A percentile compares a stretch with the other conserved stretches of the same genome.
Evolutionary conservation across 1,140 invertebrate species (phyloP).

Genomic region (Drosophila busckii): DNA sequence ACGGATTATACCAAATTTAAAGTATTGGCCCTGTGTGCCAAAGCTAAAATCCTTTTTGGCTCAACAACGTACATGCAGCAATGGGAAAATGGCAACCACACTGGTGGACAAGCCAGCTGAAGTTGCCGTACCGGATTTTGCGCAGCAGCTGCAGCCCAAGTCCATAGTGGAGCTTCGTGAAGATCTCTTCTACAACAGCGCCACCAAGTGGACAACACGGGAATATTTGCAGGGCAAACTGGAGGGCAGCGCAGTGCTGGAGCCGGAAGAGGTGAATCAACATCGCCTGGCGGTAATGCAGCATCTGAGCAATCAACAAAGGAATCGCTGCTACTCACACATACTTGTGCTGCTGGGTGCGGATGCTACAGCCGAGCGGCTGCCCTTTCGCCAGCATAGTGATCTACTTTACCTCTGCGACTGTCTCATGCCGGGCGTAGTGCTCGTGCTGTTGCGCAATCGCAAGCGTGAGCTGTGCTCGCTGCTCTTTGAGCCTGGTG

Average conservation of each 20-base stretch:
- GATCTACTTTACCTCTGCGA: slow-evolving; percentile 49
- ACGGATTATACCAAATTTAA: slow-evolving; percentile 34
- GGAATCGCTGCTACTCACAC: slow-evolving; percentile 14
- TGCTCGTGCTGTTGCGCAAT: slow-evolving; percentile 30
- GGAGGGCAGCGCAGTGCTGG: not conserved
- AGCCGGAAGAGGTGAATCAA: slow-evolving; percentile 7
- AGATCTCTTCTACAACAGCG: not conserved
- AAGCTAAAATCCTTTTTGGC: no score
- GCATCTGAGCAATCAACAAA: slow-evolving; percentile 7
- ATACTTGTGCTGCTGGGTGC: slow-evolving; percentile 33
- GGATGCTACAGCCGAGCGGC: not conserved
- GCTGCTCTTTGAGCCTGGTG: slow-evolving; percentile 17
- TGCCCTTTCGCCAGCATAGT: slow-evolving; percentile 18
- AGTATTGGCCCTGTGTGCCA: slow-evolving; percentile 1
- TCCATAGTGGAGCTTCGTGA: slow-evolving; percentile 24
- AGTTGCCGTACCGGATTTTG: slow-evolving; percentile 23
- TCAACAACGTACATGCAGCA: no score
- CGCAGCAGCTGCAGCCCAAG: slow-evolving; percentile 4
- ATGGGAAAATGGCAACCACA: no score
- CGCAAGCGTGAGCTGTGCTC: slow-evolving; percentile 4
- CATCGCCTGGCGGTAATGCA: slow-evolving; percentile 28
- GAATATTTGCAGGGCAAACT: slow-evolving; percentile 14
- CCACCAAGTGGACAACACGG: not conserved
- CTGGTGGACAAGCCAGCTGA: no score
- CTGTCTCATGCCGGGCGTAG: slow-evolving; percentile 26